Evolutionary conservation across 2,113 vertebrate genomes (phyloP).

Genomic region (Leucosticte australis): DNA sequence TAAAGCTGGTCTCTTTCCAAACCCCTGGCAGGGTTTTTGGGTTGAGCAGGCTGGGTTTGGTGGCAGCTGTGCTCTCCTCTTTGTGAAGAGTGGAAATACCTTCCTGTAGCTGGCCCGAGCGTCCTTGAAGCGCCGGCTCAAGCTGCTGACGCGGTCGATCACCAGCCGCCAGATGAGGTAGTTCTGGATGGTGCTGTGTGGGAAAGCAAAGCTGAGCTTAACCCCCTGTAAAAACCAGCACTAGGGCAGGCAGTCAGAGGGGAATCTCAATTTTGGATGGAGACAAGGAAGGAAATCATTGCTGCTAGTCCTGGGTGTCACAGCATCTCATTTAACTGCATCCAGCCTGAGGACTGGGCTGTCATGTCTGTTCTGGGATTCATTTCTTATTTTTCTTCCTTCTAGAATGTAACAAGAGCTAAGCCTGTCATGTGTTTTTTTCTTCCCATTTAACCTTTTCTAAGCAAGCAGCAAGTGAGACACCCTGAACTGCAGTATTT

Average conservation of each 20-base stretch:
- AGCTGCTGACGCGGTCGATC: conserved; percentile 84
- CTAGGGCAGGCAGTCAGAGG: not conserved
- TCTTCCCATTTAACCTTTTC: not conserved
- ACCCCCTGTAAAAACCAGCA: not conserved
- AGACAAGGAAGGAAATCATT: not conserved
- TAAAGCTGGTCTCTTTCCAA: not conserved
- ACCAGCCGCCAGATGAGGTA: conserved; percentile 93
- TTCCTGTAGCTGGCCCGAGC: conserved; percentile 84
- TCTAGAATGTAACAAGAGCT: not conserved
- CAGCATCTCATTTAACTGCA: not conserved
- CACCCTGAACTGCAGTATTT: not conserved
- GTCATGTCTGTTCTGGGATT: not conserved
- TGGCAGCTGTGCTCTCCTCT: not conserved
- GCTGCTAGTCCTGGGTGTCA: not conserved
- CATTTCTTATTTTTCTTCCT: not conserved
- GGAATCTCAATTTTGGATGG: not conserved
- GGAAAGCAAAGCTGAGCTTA: not conserved
- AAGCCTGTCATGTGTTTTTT: not conserved
- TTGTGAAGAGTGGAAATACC: conserved; percentile 43
- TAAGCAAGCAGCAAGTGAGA: not conserved
- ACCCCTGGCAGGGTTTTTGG: rapidly evolving
- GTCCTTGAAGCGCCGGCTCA: conserved; percentile 91
- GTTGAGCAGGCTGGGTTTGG: not conserved
- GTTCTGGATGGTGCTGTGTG: conserved; percentile 91
- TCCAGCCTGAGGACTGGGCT: not conserved